Conservation (phyloP, 2,797 vertebrate genomes). For the Brachyalestes nurse region DNA sequence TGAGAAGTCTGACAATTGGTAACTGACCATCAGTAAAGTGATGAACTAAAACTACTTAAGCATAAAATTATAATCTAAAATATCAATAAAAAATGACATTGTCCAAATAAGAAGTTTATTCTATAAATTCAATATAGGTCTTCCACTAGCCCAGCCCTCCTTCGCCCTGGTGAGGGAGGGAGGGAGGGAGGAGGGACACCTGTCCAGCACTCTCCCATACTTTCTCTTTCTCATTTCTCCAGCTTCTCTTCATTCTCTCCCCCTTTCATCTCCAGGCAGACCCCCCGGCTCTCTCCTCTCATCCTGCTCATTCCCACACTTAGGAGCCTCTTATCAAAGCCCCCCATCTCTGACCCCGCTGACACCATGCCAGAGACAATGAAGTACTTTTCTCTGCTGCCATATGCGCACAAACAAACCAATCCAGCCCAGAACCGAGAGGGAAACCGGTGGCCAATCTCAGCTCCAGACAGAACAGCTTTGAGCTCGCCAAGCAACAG, state of each 20-base stretch:
- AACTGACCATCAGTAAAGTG: too few relatives aligned
- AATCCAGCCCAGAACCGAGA: not conserved
- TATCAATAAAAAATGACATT: too few relatives aligned
- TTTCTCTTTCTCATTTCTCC: slow-evolving; percentile 24
- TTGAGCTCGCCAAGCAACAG: slow-evolving; percentile 20
- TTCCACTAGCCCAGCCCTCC: too few relatives aligned
- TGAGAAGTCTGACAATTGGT: too few relatives aligned
- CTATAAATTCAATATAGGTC: too few relatives aligned
- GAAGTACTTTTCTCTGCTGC: slow-evolving; percentile 43
- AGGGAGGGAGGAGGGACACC: slow-evolving; percentile 33
- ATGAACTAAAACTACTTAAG: too few relatives aligned
- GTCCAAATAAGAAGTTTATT: too few relatives aligned
- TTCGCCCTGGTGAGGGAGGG: too few relatives aligned
- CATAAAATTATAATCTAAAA: too few relatives aligned
- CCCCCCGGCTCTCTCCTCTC: slow-evolving; percentile 32
- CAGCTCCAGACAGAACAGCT: too few relatives aligned
- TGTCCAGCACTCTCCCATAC: slow-evolving; percentile 41
- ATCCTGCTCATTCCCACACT: slow-evolving; percentile 39
- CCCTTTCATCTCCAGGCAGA: slow-evolving; percentile 56
- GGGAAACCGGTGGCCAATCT: slow-evolving; percentile 14
- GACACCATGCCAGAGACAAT: slow-evolving; percentile 48
- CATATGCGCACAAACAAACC: slow-evolving; percentile 20
- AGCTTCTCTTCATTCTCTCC: slow-evolving; percentile 38
- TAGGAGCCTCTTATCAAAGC: slow-evolving; percentile 54
- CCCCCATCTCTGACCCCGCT: slow-evolving; percentile 34